A percentile compares a stretch with the other conserved stretches of the same genome.
Evolutionary conservation across 2,797 vertebrate species (phyloP).

Genomic region (Onychomys arenicola): DNA sequence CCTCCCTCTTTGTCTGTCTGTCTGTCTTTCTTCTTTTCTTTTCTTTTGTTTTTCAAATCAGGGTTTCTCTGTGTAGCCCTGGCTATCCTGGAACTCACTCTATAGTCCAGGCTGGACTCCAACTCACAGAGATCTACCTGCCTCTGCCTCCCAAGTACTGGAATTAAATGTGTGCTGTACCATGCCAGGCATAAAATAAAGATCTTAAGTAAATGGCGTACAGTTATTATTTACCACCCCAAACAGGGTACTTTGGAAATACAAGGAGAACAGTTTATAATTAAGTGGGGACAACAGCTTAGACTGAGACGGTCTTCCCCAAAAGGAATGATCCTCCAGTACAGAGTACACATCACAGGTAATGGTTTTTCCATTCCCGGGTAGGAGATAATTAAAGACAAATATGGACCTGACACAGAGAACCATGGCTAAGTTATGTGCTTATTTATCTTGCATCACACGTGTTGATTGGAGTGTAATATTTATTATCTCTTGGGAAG

Average conservation of each 20-base stretch:
- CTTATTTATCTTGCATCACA: constrained; percentile 75
- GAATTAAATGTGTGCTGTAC: background rate
- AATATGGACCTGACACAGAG: constrained; percentile 65
- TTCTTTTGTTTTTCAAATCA: background rate
- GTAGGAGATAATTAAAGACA: constrained; percentile 72
- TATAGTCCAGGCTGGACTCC: background rate
- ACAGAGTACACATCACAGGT: constrained; percentile 61
- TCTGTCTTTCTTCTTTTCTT: background rate
- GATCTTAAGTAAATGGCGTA: constrained; percentile 1
- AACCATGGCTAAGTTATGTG: constrained; percentile 77
- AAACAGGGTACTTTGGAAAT: constrained; percentile 36
- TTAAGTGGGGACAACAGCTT: constrained; percentile 48
- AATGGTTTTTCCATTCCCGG: constrained; percentile 45
- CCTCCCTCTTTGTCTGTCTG: accelerated
- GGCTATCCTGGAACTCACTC: background rate
- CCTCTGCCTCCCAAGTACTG: background rate
- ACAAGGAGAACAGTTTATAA: constrained; percentile 46
- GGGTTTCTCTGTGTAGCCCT: background rate
- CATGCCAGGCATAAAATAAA: constrained; percentile 39
- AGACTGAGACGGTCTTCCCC: background rate
- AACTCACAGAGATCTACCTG: background rate
- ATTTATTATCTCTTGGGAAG: constrained; percentile 81
- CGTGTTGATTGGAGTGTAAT: constrained; percentile 78
- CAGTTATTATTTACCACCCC: constrained; percentile 38
- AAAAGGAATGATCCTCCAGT: constrained; percentile 57